Percentiles rank a stretch among this genome's conserved stretches.
phyloP scores from a whole-genome alignment of 2,797 vertebrate genomes.

The Hydrophis major region DNA sequence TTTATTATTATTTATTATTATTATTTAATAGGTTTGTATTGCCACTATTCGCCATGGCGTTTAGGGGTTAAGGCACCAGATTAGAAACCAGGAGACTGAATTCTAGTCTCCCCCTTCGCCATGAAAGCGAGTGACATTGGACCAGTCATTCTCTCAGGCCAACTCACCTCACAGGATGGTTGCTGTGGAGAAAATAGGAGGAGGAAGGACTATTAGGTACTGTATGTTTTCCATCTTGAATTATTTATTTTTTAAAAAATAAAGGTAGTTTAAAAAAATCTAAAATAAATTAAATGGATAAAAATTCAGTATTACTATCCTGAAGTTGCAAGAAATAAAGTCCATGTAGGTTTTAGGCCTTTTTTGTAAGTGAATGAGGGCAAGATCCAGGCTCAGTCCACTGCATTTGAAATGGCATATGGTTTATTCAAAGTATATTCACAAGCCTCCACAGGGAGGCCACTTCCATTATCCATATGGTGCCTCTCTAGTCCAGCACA shows the following conservation, averaged over 20 bases:
- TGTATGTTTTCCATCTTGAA: neutral
- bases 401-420: conserved; percentile 3
- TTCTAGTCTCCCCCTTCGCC: neutral
- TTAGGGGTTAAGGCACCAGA: neutral
- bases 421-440: conserved; percentile 13
- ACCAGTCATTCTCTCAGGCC: neutral
- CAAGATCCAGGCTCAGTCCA: neutral
- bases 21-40: too few species aligned
- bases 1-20: neutral
- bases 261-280: neutral
- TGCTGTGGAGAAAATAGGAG: neutral
- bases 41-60: too few species aligned
- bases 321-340: neutral
- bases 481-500: neutral
- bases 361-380: neutral
- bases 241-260: neutral
- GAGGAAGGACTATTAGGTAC: neutral
- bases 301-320: neutral
- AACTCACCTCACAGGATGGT: neutral
- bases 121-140: neutral
- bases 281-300: neutral
- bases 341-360: neutral
- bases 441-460: neutral
- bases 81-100: neutral
- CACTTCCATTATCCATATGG: neutral